Evolutionary conservation across 2,113 vertebrate species (phyloP), one percentile per base, ranked within the genome.

Genomic region (Sinocyclocheilus grahami): DNA sequence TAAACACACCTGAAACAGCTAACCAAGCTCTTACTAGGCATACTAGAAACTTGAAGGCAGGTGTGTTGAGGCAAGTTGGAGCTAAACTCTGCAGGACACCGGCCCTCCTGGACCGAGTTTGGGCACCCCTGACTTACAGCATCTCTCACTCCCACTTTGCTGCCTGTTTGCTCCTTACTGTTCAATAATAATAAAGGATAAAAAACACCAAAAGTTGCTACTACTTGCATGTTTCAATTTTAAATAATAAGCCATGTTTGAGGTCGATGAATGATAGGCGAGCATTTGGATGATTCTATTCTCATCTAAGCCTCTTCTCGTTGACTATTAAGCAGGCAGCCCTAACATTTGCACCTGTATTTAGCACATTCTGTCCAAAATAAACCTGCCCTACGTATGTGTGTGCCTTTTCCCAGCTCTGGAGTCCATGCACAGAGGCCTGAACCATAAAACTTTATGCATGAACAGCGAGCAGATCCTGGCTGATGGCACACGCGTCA

Each of bases 401-500:
- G 67, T 71, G 8, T 37, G 16, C 42, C 30, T 46, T 74, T 74
- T 72, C 16, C 0, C 86, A 99, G 97, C 90, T 0, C 53, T 99
- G 93, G 94, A 95, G 11, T 91, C 81, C 9, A 93, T 87, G 81
- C 2, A 93, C 0, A 1, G 0, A 0, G 97, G 97, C 14, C 91
- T 99, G 75, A 92, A 75, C 85, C 91, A 94, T 71, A 98, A 98
- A 93, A 96, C 95, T 0, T 58, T 94, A 0, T 99, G 98, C 89
- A 99, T 99, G 98, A 97, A 97, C 92, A 94, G 95, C 1, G 89
- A 95, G 69, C 98, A 99, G 22, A 74, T 94, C 87, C 95, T 99
- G 9, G 75, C 94, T 0, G 93, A 97, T 0, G 96, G 96, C 37
- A 96, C 91, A 10, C 82, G 30, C 0, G 96, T 97, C 78, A 94